Percentiles rank a stretch among this genome's conserved stretches.
These are phyloP conservation scores for Clarias batrachus DNA, from an alignment of 2,113 vertebrate species.

Conservation along the genomic window DNA sequence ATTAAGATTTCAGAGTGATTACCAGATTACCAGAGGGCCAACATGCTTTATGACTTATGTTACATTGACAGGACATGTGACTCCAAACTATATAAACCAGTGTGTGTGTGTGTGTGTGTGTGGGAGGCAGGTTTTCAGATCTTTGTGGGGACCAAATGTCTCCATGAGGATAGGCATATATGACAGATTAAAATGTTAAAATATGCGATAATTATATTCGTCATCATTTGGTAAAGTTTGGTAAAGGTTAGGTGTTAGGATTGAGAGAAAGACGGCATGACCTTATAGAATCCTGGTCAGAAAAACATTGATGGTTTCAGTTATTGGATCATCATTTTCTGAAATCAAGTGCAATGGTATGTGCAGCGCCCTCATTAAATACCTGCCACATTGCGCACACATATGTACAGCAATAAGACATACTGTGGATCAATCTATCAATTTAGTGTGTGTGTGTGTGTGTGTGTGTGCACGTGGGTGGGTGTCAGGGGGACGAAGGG, in stretches of 20 bases:
- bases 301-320: background rate
- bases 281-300: background rate
- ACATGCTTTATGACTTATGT: background rate
- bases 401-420: background rate
- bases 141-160: background rate
- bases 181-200: background rate
- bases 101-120: background rate
- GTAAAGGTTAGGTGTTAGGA: background rate
- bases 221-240: background rate
- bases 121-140: background rate
- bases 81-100: background rate
- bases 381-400: constrained; percentile 1
- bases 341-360: background rate
- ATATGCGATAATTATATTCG: no score
- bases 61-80: background rate
- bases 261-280: background rate
- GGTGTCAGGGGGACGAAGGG: constrained; percentile 27
- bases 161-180: background rate
- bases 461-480: constrained; percentile 32
- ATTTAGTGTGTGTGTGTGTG: constrained; percentile 7
- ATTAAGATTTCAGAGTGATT: background rate
- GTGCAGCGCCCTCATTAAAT: constrained; percentile 1
- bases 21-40: background rate
- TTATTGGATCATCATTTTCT: background rate
- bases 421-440: constrained; percentile 29